Evolutionary conservation across 64 coral and sea anemone genomes (phyloP), one percentile per base, ranked within the genome.

Genomic region (Cladopsammia gracilis): DNA sequence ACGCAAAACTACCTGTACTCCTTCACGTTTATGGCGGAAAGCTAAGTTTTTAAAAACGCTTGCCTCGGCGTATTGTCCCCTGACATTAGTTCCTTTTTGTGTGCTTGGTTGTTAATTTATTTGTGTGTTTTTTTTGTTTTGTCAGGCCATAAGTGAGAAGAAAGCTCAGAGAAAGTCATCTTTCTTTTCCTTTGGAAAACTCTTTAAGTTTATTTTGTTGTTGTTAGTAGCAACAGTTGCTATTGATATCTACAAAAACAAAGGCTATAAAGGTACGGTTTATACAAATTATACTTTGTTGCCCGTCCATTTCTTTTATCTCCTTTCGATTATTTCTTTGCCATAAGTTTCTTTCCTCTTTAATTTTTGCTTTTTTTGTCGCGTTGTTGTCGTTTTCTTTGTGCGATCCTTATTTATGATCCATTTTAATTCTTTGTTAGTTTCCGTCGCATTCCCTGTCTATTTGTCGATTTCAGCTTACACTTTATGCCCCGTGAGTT

Each of bases 221-320:
- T 47, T 97, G 49, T 71, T 74, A 43, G 13, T 94, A 60, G 92
- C 87, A 75, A 68, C 46, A 14, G 48, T 97, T 25, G 54, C 88
- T 26, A 50, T 87, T 57, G 95, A 97, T 60, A 51, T 97, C 58
- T 97, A 94, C 83, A 97, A 94, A 58, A 87, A 97, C 77, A 94
- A 94, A 76, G 89, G 92, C 20, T 97, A 97, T n/a, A 24, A 86
- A 94, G 95, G 95, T 97, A 93, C 34, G 51, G 15, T 49, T 75
- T 20, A 20, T 23, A 4, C 15, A 3, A 19, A 42, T 20, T 20
- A 43, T 34, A 43, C 3, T 72, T 12, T 44, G 70, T 14, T 72
- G 13, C 62, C n/a, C 42, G 7, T 23, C 22, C 10, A 25, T 59
- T 59, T 15, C 25, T 4, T 15, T 1, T 57, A 6, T 22, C 3